Percentiles rank a stretch among this genome's conserved stretches.
Evolutionary conservation across 2,888 invertebrate genomes (phyloP).

Genomic region (Caradrina clavipalpis): DNA sequence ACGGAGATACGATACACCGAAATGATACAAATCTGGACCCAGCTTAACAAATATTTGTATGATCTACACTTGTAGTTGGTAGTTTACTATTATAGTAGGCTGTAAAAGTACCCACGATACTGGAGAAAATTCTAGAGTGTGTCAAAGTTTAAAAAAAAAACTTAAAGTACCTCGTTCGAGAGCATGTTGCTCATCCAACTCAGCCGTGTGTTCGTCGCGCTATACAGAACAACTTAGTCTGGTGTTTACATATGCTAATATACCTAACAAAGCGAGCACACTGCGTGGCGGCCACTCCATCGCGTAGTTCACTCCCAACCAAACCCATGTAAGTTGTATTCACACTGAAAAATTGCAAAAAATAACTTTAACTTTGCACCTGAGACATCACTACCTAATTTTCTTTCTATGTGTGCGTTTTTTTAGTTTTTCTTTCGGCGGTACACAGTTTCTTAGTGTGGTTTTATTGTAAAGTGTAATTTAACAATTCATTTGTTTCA

Average conservation of each 20-base stretch:
- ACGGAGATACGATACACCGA: too few species aligned
- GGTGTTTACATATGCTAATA: constrained; percentile 68
- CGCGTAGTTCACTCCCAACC: constrained; percentile 33
- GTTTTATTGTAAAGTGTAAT: neutral
- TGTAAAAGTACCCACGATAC: too few species aligned
- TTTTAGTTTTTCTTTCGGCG: neutral
- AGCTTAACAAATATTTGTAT: too few species aligned
- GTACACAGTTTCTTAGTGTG: too few species aligned
- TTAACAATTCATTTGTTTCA: neutral
- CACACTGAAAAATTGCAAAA: neutral
- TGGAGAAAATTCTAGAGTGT: too few species aligned
- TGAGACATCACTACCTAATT: neutral
- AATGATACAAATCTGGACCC: too few species aligned
- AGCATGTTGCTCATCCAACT: neutral
- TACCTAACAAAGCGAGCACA: constrained; percentile 41
- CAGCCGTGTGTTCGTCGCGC: constrained; percentile 32
- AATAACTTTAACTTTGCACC: neutral
- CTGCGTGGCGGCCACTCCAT: constrained; percentile 39
- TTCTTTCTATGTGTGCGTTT: neutral
- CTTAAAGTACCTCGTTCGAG: too few species aligned
- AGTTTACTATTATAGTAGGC: too few species aligned
- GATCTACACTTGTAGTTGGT: too few species aligned
- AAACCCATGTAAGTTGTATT: constrained; percentile 53
- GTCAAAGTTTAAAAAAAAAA: too few species aligned
- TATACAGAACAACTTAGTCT: constrained; percentile 49